Evolutionary conservation across 2,888 invertebrate genomes (phyloP).

Genomic region (Thalpophila matura): DNA sequence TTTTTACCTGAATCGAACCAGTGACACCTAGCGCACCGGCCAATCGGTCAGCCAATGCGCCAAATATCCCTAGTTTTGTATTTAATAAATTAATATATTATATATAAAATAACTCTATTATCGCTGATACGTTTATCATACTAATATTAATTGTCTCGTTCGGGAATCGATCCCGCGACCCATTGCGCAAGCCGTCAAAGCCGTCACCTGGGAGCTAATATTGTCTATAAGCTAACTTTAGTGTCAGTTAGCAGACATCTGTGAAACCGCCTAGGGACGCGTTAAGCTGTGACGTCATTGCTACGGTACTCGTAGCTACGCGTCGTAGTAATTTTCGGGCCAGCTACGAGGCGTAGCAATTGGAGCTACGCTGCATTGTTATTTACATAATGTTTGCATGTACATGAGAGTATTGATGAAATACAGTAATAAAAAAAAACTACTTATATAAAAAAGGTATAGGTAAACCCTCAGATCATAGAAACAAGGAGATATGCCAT

Average conservation of each 20-base stretch:
- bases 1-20: no score
- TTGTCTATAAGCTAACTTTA: slow-evolving; percentile 33
- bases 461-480: no score
- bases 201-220: not conserved
- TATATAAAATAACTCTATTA: no score
- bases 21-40: no score
- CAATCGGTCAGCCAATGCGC: no score
- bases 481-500: no score
- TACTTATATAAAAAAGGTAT: no score
- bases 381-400: not conserved
- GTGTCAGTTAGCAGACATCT: slow-evolving; percentile 25
- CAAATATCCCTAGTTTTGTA: no score
- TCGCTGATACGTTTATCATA: no score
- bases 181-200: not conserved
- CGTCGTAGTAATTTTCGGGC: slow-evolving; percentile 26
- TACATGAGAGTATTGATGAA: not conserved
- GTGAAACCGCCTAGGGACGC: slow-evolving; percentile 5
- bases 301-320: slow-evolving; percentile 34
- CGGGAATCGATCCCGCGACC: not conserved
- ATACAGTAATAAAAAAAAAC: not conserved
- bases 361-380: slow-evolving; percentile 6
- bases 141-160: not conserved
- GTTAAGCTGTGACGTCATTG: slow-evolving; percentile 39
- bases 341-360: slow-evolving; percentile 39
- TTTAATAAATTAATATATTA: no score